Percentiles rank a stretch among this genome's conserved stretches.
Conservation (phyloP, 2,113 vertebrate genomes). For the Paracanthobrama guichenoti region DNA sequence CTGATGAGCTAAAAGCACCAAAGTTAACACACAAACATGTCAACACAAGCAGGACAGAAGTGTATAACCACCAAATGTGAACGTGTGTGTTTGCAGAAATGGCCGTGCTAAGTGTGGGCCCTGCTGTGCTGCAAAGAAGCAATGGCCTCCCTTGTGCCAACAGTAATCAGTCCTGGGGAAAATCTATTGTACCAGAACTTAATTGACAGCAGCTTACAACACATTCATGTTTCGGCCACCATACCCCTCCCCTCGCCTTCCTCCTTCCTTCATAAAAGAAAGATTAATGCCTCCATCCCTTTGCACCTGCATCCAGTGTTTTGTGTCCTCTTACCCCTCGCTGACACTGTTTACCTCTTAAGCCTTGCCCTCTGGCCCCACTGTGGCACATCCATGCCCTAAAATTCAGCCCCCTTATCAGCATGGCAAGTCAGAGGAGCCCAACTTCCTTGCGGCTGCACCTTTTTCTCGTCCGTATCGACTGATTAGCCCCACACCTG, state of each 20-base stretch:
- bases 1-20: constrained; percentile 52
- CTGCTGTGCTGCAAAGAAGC: constrained; percentile 10
- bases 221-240: constrained; percentile 68
- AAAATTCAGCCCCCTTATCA: constrained; percentile 12
- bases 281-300: constrained; percentile 70
- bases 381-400: constrained; percentile 20
- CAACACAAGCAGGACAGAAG: constrained; percentile 6
- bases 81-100: neutral
- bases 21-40: neutral
- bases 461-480: constrained; percentile 43
- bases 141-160: neutral
- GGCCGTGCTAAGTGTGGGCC: neutral
- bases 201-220: constrained; percentile 65
- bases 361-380: constrained; percentile 56
- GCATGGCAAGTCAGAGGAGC: neutral
- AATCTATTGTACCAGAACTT: constrained; percentile 62
- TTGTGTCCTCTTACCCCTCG: constrained; percentile 57
- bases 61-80: constrained; percentile 1
- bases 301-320: constrained; percentile 73
- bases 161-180: constrained; percentile 38
- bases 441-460: constrained; percentile 29
- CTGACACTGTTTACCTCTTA: constrained; percentile 60
- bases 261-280: constrained; percentile 66
- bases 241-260: constrained; percentile 51
- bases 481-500: constrained; percentile 75